Conservation (phyloP, 2,113 vertebrate species). For the Sinocyclocheilus rhinocerous region DNA sequence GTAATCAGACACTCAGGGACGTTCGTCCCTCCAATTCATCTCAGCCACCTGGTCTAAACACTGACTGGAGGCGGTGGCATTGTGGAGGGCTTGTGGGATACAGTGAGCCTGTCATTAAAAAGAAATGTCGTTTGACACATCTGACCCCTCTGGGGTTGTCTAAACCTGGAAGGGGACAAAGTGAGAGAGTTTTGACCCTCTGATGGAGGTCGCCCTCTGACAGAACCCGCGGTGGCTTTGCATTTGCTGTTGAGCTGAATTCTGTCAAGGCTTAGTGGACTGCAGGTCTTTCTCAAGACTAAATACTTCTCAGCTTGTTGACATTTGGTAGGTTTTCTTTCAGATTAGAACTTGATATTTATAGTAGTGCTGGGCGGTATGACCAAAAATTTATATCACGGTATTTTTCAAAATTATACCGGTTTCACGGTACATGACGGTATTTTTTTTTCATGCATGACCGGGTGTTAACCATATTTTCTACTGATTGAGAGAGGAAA, state of each 20-base stretch:
- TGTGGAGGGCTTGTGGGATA: not conserved
- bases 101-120: conserved; percentile 18
- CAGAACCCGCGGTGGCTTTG: conserved; percentile 3
- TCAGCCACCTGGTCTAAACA: conserved; percentile 31
- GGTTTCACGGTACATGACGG: too few species aligned
- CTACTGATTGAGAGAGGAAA: too few species aligned
- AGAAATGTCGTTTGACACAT: conserved; percentile 26
- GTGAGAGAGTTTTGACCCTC: not conserved
- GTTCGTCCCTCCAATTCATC: conserved; percentile 30
- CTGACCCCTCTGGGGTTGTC: not conserved
- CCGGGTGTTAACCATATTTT: too few species aligned
- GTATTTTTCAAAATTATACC: too few species aligned
- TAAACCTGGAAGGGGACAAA: conserved; percentile 6
- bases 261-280: conserved; percentile 21
- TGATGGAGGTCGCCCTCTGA: conserved; percentile 32
- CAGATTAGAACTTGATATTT: conserved; percentile 22
- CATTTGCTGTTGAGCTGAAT: conserved; percentile 31
- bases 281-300: conserved; percentile 6
- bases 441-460: too few species aligned
- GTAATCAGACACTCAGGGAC: conserved; percentile 46
- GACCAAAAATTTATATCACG: too few species aligned
- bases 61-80: not conserved
- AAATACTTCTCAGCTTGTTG: conserved; percentile 20
- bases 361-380: too few species aligned
- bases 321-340: not conserved